Conservation (phyloP, 2,888 invertebrate species). For the Limenitis camilla region DNA sequence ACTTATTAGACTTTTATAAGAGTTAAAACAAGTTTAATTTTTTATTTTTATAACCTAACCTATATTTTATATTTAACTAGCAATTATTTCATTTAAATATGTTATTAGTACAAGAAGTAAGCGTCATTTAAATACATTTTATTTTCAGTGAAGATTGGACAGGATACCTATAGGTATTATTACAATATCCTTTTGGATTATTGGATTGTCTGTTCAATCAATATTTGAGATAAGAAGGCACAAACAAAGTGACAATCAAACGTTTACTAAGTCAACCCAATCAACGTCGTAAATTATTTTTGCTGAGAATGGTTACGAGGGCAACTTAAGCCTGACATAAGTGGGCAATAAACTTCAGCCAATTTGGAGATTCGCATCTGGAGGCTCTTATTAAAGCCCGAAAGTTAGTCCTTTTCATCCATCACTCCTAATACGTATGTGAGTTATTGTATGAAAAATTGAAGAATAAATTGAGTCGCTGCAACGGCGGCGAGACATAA, state of each 20-base stretch:
- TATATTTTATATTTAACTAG: not conserved
- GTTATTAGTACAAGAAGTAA: too few species aligned
- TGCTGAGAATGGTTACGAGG: constrained; percentile 68
- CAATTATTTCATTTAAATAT: too few species aligned
- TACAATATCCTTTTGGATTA: not conserved
- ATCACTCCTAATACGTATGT: constrained; percentile 75
- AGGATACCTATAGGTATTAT: not conserved
- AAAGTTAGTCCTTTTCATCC: constrained; percentile 76
- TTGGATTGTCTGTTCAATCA: not conserved
- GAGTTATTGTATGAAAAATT: constrained; percentile 76
- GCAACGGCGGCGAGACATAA: constrained; percentile 75
- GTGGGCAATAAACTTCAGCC: constrained; percentile 75
- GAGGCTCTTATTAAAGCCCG: constrained; percentile 75
- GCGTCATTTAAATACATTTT: too few species aligned
- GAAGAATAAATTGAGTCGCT: constrained; percentile 76
- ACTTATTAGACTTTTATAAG: too few species aligned
- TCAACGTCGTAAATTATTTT: constrained; percentile 72
- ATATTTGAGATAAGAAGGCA: not conserved
- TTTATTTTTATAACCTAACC: not conserved
- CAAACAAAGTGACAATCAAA: constrained; percentile 49
- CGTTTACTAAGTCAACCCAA: constrained; percentile 62
- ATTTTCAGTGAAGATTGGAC: not conserved
- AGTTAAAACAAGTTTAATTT: too few species aligned
- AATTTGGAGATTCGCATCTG: constrained; percentile 76
- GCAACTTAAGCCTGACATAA: constrained; percentile 75